These are phyloP conservation scores for Pilophorus perplexus DNA, from an alignment of 2,888 invertebrate species.

Conservation along the genomic window DNA sequence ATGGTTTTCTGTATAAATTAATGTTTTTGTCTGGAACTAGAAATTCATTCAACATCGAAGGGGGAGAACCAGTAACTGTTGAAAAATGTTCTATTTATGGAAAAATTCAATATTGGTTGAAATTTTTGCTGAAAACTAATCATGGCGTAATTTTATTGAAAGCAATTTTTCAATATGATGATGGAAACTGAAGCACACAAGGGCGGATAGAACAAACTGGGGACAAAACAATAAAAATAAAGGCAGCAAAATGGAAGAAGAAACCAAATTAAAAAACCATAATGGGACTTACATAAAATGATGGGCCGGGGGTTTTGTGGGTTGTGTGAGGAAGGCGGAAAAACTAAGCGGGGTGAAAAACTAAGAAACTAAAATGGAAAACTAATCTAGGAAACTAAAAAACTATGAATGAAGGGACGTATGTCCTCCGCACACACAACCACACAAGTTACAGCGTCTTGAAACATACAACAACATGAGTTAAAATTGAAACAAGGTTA, in stretches of 20 bases:
- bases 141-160: no score
- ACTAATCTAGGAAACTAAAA: slow-evolving; percentile 34
- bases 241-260: slow-evolving; percentile 4
- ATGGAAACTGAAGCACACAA: not conserved
- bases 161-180: no score
- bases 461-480: slow-evolving; percentile 34
- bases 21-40: no score
- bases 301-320: slow-evolving; percentile 28
- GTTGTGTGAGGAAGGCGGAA: slow-evolving; percentile 38
- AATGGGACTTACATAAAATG: slow-evolving; percentile 32
- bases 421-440: slow-evolving; percentile 40
- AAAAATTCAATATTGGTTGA: no score
- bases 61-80: no score
- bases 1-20: no score
- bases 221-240: slow-evolving; percentile 12
- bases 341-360: slow-evolving; percentile 34
- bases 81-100: no score
- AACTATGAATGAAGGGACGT: slow-evolving; percentile 31
- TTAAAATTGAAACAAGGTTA: slow-evolving; percentile 20
- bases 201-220: slow-evolving; percentile 7
- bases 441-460: slow-evolving; percentile 40
- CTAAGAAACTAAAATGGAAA: slow-evolving; percentile 24
- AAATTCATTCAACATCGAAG: no score
- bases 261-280: slow-evolving; percentile 6
- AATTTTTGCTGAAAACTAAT: no score